Evolutionary conservation across 2,888 invertebrate genomes (phyloP), one percentile per base, ranked within the genome.

Genomic region (Orthosia incerta): DNA sequence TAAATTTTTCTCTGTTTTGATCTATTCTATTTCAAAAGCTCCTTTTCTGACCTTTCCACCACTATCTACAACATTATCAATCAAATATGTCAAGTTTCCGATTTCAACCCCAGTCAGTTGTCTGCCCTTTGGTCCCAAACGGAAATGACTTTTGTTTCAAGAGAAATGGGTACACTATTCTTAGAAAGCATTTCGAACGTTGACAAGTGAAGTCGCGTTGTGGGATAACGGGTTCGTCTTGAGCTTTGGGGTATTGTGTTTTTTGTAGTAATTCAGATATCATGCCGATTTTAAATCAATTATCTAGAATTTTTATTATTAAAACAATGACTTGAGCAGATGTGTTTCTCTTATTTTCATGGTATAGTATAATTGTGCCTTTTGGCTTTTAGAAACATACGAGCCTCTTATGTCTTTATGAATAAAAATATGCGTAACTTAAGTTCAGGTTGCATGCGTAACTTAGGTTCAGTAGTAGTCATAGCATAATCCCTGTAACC

Each of bases 71-170:
- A 45, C n/a, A 55, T 45, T 64, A 53, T 51, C 50, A 57, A 11
- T 46, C 7, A 13, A 18, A 39, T 45, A 45, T 73, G 3, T 1
- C 18, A 26, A n/a, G 26, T 56, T 67, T 53, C 60, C 16, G 18
- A 53, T 61, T 68, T 63, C n/a, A 64, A 46, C 20, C 15, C 39
- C 39, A 39, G 39, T 15, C 16, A 45, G 45, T 50, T 57, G 23
- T 72, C 26, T 31, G 79, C 66, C 74, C 60, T 80, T 60, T 79
- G 57, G 45, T 63, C 60, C 12, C 20, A 4, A 77, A 73, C 79
- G 80, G 78, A 78, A 78, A 74, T 51, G 64, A 50, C 60, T 51
- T 74, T 79, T 13, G 64, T 59, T 56, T 56, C 63, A 45, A 74
- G 20, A 68, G 63, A 74, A 68, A 63, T 61, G 74, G 16, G 55